Evolutionary conservation across 2,888 invertebrate genomes (phyloP).

Genomic region (Ophonus ardosiacus): DNA sequence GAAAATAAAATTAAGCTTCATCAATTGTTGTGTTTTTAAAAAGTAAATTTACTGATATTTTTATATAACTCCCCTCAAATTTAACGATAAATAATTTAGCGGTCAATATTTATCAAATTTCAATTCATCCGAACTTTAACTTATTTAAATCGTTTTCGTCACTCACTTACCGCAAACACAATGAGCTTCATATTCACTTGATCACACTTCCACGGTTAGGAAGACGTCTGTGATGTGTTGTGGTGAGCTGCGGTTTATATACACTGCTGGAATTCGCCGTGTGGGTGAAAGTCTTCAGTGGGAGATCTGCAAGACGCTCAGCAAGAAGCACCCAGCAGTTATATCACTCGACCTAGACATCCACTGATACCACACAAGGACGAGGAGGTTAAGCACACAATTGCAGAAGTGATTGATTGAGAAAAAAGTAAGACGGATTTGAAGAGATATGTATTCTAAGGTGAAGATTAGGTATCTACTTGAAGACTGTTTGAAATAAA

Average conservation of each 20-base stretch:
- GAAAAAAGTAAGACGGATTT: neutral
- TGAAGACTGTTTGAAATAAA: no score
- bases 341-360: constrained; percentile 5
- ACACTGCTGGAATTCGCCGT: constrained; percentile 23
- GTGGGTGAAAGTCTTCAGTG: constrained; percentile 60
- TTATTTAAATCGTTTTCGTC: neutral
- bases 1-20: no score
- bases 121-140: neutral
- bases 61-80: no score
- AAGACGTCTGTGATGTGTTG: constrained; percentile 18
- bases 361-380: neutral
- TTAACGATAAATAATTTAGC: neutral
- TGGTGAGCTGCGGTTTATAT: constrained; percentile 40
- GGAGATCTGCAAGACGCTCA: constrained; percentile 48
- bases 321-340: neutral
- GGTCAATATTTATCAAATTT: no score
- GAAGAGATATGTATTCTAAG: no score
- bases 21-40: no score
- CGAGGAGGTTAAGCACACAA: neutral
- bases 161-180: constrained; percentile 50
- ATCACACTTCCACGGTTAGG: constrained; percentile 36
- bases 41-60: no score
- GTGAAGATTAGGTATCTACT: no score
- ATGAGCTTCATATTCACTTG: constrained; percentile 47
- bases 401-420: neutral